Conservation (phyloP, 2,797 vertebrate genomes). For the Somateria mollissima region DNA sequence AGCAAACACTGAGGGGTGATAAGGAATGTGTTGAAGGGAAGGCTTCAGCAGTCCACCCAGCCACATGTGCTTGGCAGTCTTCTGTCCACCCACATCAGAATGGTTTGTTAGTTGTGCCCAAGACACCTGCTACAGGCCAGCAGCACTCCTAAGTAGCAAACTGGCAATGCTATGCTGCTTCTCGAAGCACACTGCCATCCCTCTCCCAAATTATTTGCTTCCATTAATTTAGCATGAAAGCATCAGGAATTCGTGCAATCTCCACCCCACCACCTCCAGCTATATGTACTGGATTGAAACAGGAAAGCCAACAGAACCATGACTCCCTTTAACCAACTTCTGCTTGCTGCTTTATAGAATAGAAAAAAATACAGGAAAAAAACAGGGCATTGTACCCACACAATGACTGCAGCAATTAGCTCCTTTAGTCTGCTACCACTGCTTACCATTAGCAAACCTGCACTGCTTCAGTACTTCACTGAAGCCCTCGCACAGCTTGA, state of each 20-base stretch:
- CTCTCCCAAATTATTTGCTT: not conserved
- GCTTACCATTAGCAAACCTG: conserved; percentile 88
- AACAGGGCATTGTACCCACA: rapidly evolving
- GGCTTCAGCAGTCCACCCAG: rapidly evolving
- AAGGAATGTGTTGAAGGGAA: not conserved
- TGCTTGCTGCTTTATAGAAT: rapidly evolving
- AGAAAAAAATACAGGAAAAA: no score
- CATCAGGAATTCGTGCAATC: not conserved
- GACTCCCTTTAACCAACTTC: not conserved
- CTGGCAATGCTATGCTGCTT: not conserved
- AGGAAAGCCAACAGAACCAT: not conserved
- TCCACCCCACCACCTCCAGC: not conserved
- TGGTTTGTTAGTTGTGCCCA: not conserved
- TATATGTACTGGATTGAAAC: rapidly evolving
- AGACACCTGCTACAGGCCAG: not conserved
- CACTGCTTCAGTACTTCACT: conserved; percentile 94
- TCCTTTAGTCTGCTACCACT: not conserved
- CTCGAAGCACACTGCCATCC: not conserved
- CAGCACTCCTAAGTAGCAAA: no score
- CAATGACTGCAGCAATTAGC: rapidly evolving
- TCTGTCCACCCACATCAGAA: not conserved
- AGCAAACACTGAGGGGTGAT: no score
- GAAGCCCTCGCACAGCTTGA: conserved; percentile 94
- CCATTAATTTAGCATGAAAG: not conserved
- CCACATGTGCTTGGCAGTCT: rapidly evolving